Percentiles rank a stretch among this genome's conserved stretches.
phyloP scores from a whole-genome alignment of 1,140 invertebrate genomes.

The Wasmannia auropunctata region DNA sequence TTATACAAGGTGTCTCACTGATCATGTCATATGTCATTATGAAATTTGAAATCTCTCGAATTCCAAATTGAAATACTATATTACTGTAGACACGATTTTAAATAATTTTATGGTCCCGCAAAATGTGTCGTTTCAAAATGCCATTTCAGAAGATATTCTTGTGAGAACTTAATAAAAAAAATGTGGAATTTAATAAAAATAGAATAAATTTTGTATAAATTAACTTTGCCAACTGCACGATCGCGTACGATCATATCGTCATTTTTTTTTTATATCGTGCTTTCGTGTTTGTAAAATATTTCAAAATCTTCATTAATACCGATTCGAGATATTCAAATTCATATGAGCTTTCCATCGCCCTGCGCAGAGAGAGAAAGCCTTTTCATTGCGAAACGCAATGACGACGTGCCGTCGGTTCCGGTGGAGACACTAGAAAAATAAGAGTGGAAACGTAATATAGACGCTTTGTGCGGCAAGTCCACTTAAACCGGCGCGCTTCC shows the following conservation, averaged over 20 bases:
- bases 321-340: background rate
- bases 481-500: conserved; percentile 73
- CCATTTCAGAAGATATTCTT: background rate
- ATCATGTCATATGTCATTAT: background rate
- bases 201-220: background rate
- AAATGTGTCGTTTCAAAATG: background rate
- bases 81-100: background rate
- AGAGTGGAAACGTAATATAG: conserved; percentile 82
- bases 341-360: background rate
- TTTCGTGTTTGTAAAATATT: background rate
- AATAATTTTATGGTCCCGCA: background rate
- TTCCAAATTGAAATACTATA: background rate
- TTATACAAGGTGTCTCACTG: background rate
- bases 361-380: background rate
- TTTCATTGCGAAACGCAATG: conserved; percentile 58
- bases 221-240: background rate
- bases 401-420: conserved; percentile 39
- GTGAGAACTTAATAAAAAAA: background rate
- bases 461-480: conserved; percentile 76
- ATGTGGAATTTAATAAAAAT: background rate
- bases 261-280: background rate
- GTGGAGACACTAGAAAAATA: conserved; percentile 75
- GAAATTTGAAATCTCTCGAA: background rate
- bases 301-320: background rate
- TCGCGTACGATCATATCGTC: background rate